Percentiles rank a stretch among this genome's conserved stretches.
Conservation (phyloP, 2,113 vertebrate species). For the Addax nasomaculatus region DNA sequence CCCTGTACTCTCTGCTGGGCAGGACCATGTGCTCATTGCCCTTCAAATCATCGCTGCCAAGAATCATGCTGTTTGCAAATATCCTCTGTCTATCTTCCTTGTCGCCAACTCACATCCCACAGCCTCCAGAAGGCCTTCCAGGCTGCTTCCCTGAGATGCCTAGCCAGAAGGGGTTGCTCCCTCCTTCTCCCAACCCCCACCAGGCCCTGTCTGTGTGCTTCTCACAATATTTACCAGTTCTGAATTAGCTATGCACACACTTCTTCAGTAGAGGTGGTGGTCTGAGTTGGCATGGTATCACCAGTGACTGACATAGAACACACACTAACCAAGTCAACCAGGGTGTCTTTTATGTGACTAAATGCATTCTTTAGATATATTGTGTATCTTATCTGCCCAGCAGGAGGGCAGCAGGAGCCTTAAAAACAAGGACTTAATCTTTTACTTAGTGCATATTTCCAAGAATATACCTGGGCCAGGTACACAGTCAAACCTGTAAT, state of each 20-base stretch:
- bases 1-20: background rate
- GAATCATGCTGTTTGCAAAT: background rate
- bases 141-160: background rate
- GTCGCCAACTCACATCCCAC: background rate
- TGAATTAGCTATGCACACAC: background rate
- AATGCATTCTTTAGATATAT: constrained; percentile 8
- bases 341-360: background rate
- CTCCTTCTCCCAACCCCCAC: background rate
- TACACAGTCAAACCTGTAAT: background rate
- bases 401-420: background rate
- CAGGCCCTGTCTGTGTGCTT: accelerated
- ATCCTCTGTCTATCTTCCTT: background rate
- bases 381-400: background rate
- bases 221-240: background rate
- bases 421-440: constrained; percentile 1
- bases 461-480: background rate
- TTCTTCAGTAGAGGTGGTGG: background rate
- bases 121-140: background rate
- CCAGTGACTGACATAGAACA: background rate
- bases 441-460: constrained; percentile 29
- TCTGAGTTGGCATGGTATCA: background rate
- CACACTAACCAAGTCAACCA: background rate
- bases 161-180: background rate
- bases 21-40: background rate
- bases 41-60: background rate